Conservation (phyloP, 2,888 invertebrate genomes). For the Alloplasta piceator region DNA sequence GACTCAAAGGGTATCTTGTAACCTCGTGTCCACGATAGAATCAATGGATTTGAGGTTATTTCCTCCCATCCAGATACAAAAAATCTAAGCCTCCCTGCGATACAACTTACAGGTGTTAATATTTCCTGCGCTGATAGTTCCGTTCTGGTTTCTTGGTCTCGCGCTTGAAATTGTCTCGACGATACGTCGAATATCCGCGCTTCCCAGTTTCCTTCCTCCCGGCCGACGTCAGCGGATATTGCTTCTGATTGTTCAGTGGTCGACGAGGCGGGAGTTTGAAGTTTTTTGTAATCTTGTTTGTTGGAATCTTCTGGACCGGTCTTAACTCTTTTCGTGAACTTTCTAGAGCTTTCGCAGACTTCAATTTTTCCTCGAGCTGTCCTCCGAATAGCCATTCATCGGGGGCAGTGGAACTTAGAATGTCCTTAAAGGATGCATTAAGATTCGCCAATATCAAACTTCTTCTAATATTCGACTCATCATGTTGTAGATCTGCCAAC, state of each 20-base stretch:
- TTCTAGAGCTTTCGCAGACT: slow-evolving; percentile 46
- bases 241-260: too few species aligned
- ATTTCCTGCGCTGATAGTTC: too few species aligned
- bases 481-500: slow-evolving; percentile 58
- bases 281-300: too few species aligned
- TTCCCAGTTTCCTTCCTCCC: slow-evolving; percentile 14
- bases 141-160: too few species aligned
- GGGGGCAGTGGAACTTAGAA: slow-evolving; percentile 22
- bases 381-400: slow-evolving; percentile 54
- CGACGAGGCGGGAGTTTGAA: too few species aligned
- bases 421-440: slow-evolving; percentile 33
- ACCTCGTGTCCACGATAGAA: too few species aligned
- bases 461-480: slow-evolving; percentile 50
- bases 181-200: too few species aligned
- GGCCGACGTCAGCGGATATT: slow-evolving; percentile 1
- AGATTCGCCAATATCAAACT: slow-evolving; percentile 51
- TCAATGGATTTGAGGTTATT: too few species aligned
- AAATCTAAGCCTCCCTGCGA: slow-evolving; percentile 24
- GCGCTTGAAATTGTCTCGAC: too few species aligned
- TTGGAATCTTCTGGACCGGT: slow-evolving; percentile 3
- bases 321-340: slow-evolving; percentile 27
- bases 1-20: too few species aligned
- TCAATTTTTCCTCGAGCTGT: slow-evolving; percentile 51
- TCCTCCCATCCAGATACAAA: slow-evolving; percentile 18
- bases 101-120: too few species aligned